These are phyloP conservation scores for Crossaster papposus DNA, from an alignment of 53 echinoderm and acorn worm genomes.

Conservation along the genomic window DNA sequence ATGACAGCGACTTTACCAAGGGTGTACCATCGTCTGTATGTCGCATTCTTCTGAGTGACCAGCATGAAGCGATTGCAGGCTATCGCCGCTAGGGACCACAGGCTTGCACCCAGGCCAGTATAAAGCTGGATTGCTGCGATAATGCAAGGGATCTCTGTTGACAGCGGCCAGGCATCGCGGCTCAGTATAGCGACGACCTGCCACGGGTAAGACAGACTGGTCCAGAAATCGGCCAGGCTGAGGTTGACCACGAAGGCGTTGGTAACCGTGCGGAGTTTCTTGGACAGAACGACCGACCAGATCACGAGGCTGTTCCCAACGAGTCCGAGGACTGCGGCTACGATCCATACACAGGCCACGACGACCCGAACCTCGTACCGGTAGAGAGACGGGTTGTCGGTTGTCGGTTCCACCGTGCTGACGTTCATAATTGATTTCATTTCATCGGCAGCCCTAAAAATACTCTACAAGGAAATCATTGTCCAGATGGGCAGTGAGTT, in stretches of 20 bases:
- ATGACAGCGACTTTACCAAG: conserved; percentile 22
- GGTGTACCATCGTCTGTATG: conserved; percentile 27
- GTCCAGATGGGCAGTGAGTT: too few relatives aligned
- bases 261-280: conserved; percentile 48
- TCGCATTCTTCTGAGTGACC: conserved; percentile 2
- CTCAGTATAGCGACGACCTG: conserved; percentile 21
- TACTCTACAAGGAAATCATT: too few relatives aligned
- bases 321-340: conserved; percentile 33
- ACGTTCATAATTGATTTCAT: not conserved
- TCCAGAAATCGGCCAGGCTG: conserved; percentile 52
- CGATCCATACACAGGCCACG: conserved; percentile 8
- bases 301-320: conserved; percentile 56
- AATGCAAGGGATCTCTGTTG: conserved; percentile 11
- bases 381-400: conserved; percentile 8
- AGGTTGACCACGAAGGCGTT: conserved; percentile 58
- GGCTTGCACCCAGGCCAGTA: conserved; percentile 44
- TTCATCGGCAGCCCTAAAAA: not conserved
- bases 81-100: conserved; percentile 29
- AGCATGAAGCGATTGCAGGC: conserved; percentile 45
- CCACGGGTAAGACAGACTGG: conserved; percentile 54
- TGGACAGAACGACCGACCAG: conserved; percentile 39
- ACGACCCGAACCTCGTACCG: conserved; percentile 6
- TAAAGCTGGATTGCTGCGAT: conserved; percentile 45
- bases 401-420: not conserved
- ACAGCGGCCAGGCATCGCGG: conserved; percentile 17